These are phyloP conservation scores for Lacerta agilis DNA, from an alignment of 2,797 vertebrate genomes.

Conservation along the genomic window DNA sequence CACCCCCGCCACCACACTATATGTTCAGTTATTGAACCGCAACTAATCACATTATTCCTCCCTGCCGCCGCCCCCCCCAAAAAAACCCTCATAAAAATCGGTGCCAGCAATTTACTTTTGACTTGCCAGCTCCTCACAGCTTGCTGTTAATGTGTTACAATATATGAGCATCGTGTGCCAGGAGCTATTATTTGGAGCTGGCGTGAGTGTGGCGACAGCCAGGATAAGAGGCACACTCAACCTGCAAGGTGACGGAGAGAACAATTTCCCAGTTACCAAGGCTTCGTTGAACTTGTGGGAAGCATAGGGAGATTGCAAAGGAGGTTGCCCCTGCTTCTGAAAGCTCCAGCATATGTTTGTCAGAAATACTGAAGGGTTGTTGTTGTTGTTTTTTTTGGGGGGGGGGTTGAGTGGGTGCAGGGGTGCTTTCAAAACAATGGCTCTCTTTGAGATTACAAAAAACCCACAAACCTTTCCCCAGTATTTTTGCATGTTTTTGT, in stretches of 20 bases:
- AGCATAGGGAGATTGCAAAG: slow-evolving; percentile 23
- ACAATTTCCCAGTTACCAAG: slow-evolving; percentile 66
- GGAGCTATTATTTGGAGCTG: slow-evolving; percentile 57
- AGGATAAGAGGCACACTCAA: slow-evolving; percentile 38
- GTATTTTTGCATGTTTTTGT: no score
- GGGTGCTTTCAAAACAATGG: slow-evolving; percentile 22
- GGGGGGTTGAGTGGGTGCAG: background rate
- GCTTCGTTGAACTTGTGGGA: slow-evolving; percentile 37
- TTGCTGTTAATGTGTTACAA: slow-evolving; percentile 68
- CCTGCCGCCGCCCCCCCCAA: background rate
- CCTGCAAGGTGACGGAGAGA: slow-evolving; percentile 47
- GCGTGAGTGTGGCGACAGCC: slow-evolving; percentile 57
- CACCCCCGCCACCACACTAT: background rate
- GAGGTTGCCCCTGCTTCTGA: background rate
- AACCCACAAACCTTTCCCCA: background rate
- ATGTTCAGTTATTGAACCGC: slow-evolving; percentile 61
- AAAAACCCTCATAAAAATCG: background rate
- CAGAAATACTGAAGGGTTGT: background rate
- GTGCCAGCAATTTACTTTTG: slow-evolving; percentile 34
- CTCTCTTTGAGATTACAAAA: slow-evolving; percentile 42
- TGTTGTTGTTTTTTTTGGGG: background rate
- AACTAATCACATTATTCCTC: slow-evolving; percentile 36
- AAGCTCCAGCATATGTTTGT: slow-evolving; percentile 45
- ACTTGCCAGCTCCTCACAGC: slow-evolving; percentile 65
- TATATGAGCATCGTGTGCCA: slow-evolving; percentile 57